Base-by-base conservation (phyloP, 1,140 invertebrate species). In the Hesperophylax magnus region DNA sequence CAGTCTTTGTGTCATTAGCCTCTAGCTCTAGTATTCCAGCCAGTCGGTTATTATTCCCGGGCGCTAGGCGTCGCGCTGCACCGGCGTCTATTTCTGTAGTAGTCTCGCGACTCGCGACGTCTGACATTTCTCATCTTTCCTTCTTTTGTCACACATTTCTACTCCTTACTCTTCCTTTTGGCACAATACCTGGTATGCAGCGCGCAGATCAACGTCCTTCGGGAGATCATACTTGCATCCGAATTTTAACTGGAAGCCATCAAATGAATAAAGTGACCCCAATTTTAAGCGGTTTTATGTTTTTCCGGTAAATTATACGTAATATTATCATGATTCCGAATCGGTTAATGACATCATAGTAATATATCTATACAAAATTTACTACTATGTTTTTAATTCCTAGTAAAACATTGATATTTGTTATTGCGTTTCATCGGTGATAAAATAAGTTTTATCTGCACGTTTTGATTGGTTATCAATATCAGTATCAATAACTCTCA, bases 81-180 rank as follows among this genome's bases (percentile, higher is more conserved):
- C 20, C 71, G 54, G 18, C 52, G 56, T 76, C 56, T 76, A 76
- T 76, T 76, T 76, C 56, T 14, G 72, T 34, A 14, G 17, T 56
- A 54, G 39, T 58, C 52, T 34, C 20, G 71, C 71, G 72, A 58
- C 72, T n/a, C n/a, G 72, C 69, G 72, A 60, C 72, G 72, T 34
- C 72, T 76, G 72, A 76, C 72, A 60, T 76, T 76, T 76, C 54
- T 76, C 72, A 14, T 34, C 34, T 76, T 76, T 76, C 60, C 56
- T 75, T 27, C 24, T 58, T 75, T 75, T 75, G 27, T 31, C 20
- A 15, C 72, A 24, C 72, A 72, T 72, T 18, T 4, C 56, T 60
- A n/a, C 54, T 47, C 20, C 39, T 47, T 47, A 9, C 39, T 72
- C 52, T 72, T 76, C 72, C 54, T 53, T 72, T 72, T 72, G 39